A percentile compares a stretch with the other conserved stretches of the same genome.
Evolutionary conservation across 2,888 invertebrate species (phyloP).

Genomic region (Iselma pallidipennis): DNA sequence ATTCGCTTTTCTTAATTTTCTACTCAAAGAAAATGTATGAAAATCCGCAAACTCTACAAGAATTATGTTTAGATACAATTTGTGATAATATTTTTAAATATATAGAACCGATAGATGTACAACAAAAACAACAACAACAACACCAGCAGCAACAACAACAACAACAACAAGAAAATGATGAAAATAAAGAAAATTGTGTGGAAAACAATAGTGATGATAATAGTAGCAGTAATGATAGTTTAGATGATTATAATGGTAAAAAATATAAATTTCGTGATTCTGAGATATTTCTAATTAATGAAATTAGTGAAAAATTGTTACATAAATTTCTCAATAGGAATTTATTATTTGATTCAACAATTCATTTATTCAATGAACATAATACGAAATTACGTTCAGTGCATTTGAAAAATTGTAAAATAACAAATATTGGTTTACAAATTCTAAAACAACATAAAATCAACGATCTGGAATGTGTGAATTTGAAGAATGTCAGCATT

Average conservation of each 20-base stretch:
- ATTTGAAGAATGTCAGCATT: slow-evolving; percentile 65
- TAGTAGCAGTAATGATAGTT: slow-evolving; percentile 6
- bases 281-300: slow-evolving; percentile 62
- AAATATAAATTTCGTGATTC: slow-evolving; percentile 57
- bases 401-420: slow-evolving; percentile 62
- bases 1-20: not conserved
- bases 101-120: slow-evolving; percentile 23
- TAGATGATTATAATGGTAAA: slow-evolving; percentile 24
- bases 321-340: slow-evolving; percentile 61
- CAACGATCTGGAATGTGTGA: slow-evolving; percentile 63
- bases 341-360: slow-evolving; percentile 63
- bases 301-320: slow-evolving; percentile 63
- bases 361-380: slow-evolving; percentile 64
- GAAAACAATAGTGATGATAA: slow-evolving; percentile 33
- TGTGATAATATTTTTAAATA: slow-evolving; percentile 63
- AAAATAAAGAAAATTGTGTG: slow-evolving; percentile 28
- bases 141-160: slow-evolving; percentile 49
- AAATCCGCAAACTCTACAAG: slow-evolving; percentile 65
- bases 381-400: slow-evolving; percentile 65
- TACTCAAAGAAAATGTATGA: slow-evolving; percentile 60
- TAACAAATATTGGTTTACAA: slow-evolving; percentile 63
- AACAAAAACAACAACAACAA: not conserved
- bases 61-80: slow-evolving; percentile 66
- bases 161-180: slow-evolving; percentile 45
- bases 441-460: slow-evolving; percentile 67